Conservation (phyloP, 2,113 vertebrate genomes). For the Neogale vison region DNA sequence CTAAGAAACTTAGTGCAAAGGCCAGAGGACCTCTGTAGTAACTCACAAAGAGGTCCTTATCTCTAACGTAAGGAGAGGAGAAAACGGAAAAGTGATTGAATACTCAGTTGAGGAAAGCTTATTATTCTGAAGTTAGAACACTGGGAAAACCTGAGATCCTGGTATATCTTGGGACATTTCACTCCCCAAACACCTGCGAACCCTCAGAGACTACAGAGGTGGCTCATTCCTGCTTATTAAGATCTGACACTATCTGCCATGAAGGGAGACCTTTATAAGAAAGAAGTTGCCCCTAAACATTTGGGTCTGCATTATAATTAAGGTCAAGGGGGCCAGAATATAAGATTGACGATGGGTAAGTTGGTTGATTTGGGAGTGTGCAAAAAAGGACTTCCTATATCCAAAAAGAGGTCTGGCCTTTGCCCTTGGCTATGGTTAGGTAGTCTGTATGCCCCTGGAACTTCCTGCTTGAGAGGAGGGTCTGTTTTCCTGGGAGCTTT, state of each 20-base stretch:
- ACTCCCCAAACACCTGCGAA: neutral
- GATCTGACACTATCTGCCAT: rapidly evolving
- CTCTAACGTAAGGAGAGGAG: neutral
- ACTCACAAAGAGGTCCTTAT: neutral
- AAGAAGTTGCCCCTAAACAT: neutral
- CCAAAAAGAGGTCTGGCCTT: neutral
- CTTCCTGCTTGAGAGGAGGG: neutral
- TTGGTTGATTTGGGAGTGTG: neutral
- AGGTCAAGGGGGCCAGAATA: neutral
- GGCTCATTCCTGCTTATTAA: neutral
- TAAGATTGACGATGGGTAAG: neutral
- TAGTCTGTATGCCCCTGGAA: neutral
- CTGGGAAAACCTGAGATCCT: neutral
- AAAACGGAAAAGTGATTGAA: neutral
- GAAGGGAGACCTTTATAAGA: neutral
- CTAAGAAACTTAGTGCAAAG: neutral
- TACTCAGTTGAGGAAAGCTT: neutral
- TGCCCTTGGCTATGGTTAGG: neutral
- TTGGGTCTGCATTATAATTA: neutral
- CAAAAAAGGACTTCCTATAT: neutral
- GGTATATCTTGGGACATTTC: neutral
- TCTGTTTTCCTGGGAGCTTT: neutral
- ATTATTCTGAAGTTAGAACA: neutral
- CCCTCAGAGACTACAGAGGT: neutral
- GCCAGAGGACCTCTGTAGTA: neutral